Evolutionary conservation across 2,113 vertebrate species (phyloP), one percentile per base, ranked within the genome.

Genomic region (Sitta europaea): DNA sequence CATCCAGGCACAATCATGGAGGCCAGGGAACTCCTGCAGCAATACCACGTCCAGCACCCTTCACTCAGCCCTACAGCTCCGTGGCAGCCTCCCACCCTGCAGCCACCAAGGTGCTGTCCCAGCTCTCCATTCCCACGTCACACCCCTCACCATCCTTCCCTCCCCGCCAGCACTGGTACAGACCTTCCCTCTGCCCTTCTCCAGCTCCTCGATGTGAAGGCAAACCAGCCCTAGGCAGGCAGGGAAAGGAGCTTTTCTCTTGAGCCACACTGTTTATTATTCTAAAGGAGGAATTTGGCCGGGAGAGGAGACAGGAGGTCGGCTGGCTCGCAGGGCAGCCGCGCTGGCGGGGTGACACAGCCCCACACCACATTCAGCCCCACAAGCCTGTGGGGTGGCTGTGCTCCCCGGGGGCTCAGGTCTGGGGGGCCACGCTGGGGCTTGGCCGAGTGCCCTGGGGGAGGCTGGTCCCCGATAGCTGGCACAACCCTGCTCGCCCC

Each of bases 211-310:
- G 13, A 40, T 53, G 51, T 0, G 67, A 97, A 95, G 90, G 92
- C 94, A 97, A 97, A 96, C 81, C 10, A 10, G 78, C 92, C 96
- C 91, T 47, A 82, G 90, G 92, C 77, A 9, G 25, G 78, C 94
- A 90, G 92, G 94, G 97, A 96, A 93, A 92, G 93, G 85, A 97
- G 88, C 33, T 90, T 84, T 71, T 91, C 97, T 96, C 83, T 96
- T 35, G 75, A 91, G 93, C 95, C 59, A 61, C 88, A 67, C 84
- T 97, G 97, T 98, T 98, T 98, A 96, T 98, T 98, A 97, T 98
- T 98, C 94, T 97, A 97, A 95, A 95, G 92, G 92, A 98, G 95
- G 98, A 98, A 98, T 98, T 97, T 96, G 92, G 96, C 96, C 84
- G 75, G 85, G 94, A 96, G 94, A 72, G 93, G 92, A 97, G 96